A percentile compares a stretch with the other conserved stretches of the same genome.
phyloP scores from a whole-genome alignment of 37 sponge, comb jelly and placozoan species.

The Axinella damicornis region DNA sequence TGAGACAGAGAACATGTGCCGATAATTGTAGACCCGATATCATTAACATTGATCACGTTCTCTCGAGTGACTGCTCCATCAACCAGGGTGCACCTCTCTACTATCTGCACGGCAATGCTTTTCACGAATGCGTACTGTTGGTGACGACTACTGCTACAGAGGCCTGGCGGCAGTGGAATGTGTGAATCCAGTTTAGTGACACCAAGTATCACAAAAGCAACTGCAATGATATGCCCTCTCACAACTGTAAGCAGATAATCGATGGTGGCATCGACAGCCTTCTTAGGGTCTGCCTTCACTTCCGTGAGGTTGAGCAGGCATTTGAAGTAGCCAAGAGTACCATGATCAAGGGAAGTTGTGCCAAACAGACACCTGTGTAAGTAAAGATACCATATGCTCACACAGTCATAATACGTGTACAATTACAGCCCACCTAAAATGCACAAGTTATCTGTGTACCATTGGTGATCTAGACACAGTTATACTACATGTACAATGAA shows the following conservation, averaged over 20 bases:
- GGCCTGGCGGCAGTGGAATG: too few relatives aligned
- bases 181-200: too few relatives aligned
- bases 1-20: conserved; percentile 3
- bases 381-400: too few relatives aligned
- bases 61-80: neutral
- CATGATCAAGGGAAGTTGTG: conserved; percentile 15
- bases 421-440: too few relatives aligned
- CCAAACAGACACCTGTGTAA: conserved; percentile 31
- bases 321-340: conserved; percentile 21
- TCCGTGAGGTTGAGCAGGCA: conserved; percentile 21
- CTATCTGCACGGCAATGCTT: neutral
- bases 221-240: conserved; percentile 39
- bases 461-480: too few relatives aligned
- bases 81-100: conserved; percentile 8
- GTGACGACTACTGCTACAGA: neutral
- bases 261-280: conserved; percentile 14
- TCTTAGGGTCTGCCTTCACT: conserved; percentile 26
- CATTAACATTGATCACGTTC: neutral
- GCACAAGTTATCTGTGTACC: too few relatives aligned
- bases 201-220: conserved; percentile 23
- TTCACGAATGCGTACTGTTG: neutral
- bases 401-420: too few relatives aligned
- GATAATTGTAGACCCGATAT: neutral
- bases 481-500: too few relatives aligned
- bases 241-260: conserved; percentile 34